Conservation (phyloP, 2,888 invertebrate species). For the Apomyelois bistriatella region DNA sequence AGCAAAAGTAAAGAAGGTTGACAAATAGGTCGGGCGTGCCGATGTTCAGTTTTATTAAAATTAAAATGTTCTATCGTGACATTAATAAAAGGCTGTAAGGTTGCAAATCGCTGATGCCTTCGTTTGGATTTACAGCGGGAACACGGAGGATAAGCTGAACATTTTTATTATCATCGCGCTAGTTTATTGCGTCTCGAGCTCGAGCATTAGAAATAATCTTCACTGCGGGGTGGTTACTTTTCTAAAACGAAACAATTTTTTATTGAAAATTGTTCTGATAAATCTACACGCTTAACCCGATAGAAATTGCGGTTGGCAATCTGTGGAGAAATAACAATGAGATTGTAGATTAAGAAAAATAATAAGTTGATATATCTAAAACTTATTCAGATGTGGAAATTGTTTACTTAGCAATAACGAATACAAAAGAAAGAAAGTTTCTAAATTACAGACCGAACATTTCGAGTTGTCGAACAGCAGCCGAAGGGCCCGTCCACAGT, state of each 20-base stretch:
- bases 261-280: not conserved
- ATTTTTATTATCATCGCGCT: constrained; percentile 73
- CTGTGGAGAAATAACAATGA: too few relatives aligned
- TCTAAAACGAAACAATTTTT: constrained; percentile 39
- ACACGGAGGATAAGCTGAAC: constrained; percentile 66
- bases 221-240: constrained; percentile 50
- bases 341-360: too few relatives aligned
- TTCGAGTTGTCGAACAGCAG: constrained; percentile 36
- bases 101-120: constrained; percentile 52
- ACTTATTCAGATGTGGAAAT: too few relatives aligned
- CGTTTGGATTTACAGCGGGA: constrained; percentile 63
- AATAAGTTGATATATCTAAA: too few relatives aligned
- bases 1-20: constrained; percentile 79
- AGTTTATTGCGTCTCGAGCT: constrained; percentile 71
- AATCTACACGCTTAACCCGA: not conserved
- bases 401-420: not conserved
- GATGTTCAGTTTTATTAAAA: constrained; percentile 79
- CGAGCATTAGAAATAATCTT: constrained; percentile 70
- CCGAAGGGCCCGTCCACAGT: constrained; percentile 58
- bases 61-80: constrained; percentile 72
- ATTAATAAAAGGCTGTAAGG: constrained; percentile 68
- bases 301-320: too few relatives aligned
- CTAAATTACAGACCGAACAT: constrained; percentile 25
- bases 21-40: constrained; percentile 78
- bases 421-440: constrained; percentile 5